Evolutionary conservation across 2,888 invertebrate species (phyloP).

Genomic region (Platypus cylindrus): DNA sequence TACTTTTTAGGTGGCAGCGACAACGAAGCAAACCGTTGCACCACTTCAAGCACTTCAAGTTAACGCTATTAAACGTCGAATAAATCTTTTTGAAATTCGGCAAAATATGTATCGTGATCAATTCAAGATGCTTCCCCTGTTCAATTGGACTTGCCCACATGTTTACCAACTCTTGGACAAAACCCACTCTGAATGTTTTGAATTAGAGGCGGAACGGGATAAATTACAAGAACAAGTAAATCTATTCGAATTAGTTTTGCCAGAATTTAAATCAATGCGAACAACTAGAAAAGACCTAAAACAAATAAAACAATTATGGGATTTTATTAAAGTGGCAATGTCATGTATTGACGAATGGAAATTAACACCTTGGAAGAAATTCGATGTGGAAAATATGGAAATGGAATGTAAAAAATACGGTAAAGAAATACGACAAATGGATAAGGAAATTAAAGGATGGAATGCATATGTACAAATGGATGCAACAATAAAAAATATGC

Average conservation of each 20-base stretch:
- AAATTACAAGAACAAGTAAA: constrained; percentile 58
- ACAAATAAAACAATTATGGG: constrained; percentile 75
- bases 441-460: constrained; percentile 69
- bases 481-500: constrained; percentile 75
- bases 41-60: constrained; percentile 84
- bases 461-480: constrained; percentile 73
- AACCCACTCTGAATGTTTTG: constrained; percentile 49
- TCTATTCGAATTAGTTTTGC: constrained; percentile 75
- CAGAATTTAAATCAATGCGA: constrained; percentile 68
- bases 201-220: constrained; percentile 55
- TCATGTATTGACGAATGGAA: constrained; percentile 87
- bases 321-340: constrained; percentile 69
- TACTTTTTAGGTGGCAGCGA: constrained; percentile 47
- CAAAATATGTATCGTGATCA: constrained; percentile 64
- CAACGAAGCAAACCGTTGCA: constrained; percentile 73
- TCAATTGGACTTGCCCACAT: constrained; percentile 49
- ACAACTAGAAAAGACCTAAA: constrained; percentile 65
- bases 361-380: constrained; percentile 83
- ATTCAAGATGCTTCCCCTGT: constrained; percentile 49
- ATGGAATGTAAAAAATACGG: constrained; percentile 83
- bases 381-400: constrained; percentile 90
- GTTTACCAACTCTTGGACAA: constrained; percentile 59
- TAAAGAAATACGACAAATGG: constrained; percentile 66
- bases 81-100: constrained; percentile 66
- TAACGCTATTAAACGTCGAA: constrained; percentile 70